phyloP scores from a whole-genome alignment of 1,140 invertebrate species.

The Hylyphantes graminicola region DNA sequence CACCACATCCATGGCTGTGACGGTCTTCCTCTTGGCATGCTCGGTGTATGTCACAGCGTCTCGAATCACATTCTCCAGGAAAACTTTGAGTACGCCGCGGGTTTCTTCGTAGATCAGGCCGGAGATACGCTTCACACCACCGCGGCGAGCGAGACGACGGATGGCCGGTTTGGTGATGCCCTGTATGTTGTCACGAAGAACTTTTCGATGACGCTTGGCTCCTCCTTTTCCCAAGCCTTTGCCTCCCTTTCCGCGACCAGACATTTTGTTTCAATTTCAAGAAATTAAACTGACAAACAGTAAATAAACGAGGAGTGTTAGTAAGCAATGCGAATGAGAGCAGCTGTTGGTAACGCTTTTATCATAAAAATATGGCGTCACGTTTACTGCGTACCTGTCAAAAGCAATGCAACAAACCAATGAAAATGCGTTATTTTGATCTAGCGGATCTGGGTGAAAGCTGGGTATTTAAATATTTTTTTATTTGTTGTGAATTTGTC shows the following conservation, averaged over 20 bases:
- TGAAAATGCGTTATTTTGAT: background rate
- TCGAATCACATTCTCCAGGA: too few species aligned
- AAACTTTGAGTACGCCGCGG: too few species aligned
- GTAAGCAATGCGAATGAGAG: background rate
- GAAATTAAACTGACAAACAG: background rate
- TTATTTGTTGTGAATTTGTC: background rate
- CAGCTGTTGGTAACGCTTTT: too few species aligned
- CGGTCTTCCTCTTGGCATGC: constrained; percentile 85
- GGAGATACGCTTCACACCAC: too few species aligned
- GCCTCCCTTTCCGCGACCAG: constrained; percentile 69
- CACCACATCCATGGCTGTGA: constrained; percentile 88
- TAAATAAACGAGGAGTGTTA: background rate
- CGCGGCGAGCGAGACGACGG: too few species aligned
- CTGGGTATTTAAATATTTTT: background rate
- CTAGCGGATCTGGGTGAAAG: constrained; percentile 25
- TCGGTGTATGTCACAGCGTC: too few species aligned
- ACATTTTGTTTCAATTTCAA: constrained; percentile 65
- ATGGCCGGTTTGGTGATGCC: too few species aligned
- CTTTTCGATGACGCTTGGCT: constrained; percentile 69
- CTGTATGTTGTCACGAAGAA: constrained; percentile 79
- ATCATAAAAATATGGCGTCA: too few species aligned
- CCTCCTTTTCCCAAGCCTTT: constrained; percentile 69
- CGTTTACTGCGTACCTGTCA: background rate
- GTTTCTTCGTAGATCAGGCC: too few species aligned
- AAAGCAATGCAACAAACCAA: background rate